Evolutionary conservation across 2,113 vertebrate genomes (phyloP), one percentile per base, ranked within the genome.

Genomic region (Amphiprion percula): DNA sequence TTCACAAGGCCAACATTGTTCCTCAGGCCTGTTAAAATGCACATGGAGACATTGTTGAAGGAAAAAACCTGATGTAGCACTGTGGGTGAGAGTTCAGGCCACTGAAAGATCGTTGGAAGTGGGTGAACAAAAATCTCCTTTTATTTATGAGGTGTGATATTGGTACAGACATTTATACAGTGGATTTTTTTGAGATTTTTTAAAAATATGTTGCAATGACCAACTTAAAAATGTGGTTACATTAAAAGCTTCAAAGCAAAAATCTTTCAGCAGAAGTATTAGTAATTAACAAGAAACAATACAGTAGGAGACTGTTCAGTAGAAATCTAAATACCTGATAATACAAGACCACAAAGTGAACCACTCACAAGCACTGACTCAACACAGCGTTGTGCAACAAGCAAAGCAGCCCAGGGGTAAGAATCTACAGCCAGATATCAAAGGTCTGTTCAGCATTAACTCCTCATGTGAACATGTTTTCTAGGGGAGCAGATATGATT

Each of bases 1-100:
- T 69, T 85, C 85, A 92, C 90, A 93, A 91, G 83, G 90, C 88
- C 79, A 88, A 85, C 90, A 92, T 94, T 93, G 92, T 93, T 92
- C 87, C 72, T 30, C 54, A 1, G 63, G 72, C 81, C 79, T 72
- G 71, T 87, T 88, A 84, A 92, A 91, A 87, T 85, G 83, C 72
- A 87, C 79, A 85, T 74, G 79, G 84, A 84, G 74, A 83, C 52
- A 44, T 47, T 89, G 83, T 74, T 76, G 63, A 68, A 87, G 47
- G 63, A 11, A 47, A 47, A 55, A 66, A 55, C 19, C 23, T 2
- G 23, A 65, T 78, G 59, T n/a, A 46, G 50, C 53, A 67, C 58
- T 85, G 78, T 78, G 80, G 79, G 74, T 77, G 74, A 92, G 78
- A 83, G 84, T 60, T 69, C 24, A 17, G 56, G 41, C 69, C 12